Evolutionary conservation across 2,797 vertebrate species (phyloP), one percentile per base, ranked within the genome.

Genomic region (Anguilla megastoma): DNA sequence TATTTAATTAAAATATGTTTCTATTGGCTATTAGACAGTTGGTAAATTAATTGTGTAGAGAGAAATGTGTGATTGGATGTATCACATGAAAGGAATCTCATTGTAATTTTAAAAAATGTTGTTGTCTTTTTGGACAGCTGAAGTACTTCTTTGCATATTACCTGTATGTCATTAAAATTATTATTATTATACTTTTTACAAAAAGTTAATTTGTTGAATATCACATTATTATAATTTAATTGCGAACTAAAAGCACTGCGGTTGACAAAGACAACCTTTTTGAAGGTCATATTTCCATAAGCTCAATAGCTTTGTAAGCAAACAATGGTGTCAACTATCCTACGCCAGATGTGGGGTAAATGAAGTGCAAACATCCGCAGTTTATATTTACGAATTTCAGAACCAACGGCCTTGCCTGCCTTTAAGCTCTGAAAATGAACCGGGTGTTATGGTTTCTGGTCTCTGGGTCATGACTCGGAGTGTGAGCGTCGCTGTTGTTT

Each of bases 401-500:
- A 16, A 89, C 90, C 63, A 0, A 24, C 82, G 85, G 2, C 0
- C 76, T 85, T 33, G 89, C 89, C 85, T 88, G 87, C 66, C 50
- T 80, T 90, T 89, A 83, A 87, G 89, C 89, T 45, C 89, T 85
- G 50, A 66, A 93, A 90, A 93, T 33, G 71, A 86, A 88, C 89
- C 86, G 7, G 56, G 18, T 50, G 50, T 54, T 86, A 84, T 88
- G 7, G 58, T 85, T 88, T 87, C 71, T 27, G 82, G 88, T 91
- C 92, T 86, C 90, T 0, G 85, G 58, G 90, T 90, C 88, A 58
- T 0, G 90, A 90, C 87, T 0, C 27, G 8, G 85, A 90, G 89
- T 93, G 92, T 83, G 86, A 84, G 85, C 7, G 14, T 5, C 88
- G 41, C 41, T 95, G 94, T 94, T 94, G 89, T 90, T 93, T 93